Evolutionary conservation across 1,140 invertebrate genomes (phyloP).

Genomic region (Thereuonema tuberculata): DNA sequence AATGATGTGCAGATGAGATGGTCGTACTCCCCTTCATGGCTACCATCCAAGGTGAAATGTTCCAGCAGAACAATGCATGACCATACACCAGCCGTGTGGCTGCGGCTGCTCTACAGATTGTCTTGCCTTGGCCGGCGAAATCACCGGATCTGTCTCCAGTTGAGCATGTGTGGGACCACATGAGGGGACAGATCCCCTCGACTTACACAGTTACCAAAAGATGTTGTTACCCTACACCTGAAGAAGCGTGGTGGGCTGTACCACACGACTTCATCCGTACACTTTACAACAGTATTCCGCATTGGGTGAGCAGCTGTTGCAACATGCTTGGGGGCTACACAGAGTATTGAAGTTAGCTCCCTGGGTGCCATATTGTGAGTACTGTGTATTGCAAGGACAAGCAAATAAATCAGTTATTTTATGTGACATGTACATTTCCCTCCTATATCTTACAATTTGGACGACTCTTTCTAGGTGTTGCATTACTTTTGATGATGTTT

Average conservation of each 20-base stretch:
- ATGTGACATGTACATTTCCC: background rate
- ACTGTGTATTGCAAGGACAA: background rate
- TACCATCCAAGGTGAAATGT: background rate
- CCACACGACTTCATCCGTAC: background rate
- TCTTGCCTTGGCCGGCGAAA: background rate
- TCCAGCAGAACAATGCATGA: no score
- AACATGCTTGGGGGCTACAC: background rate
- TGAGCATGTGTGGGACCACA: background rate
- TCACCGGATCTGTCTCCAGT: background rate
- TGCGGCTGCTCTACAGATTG: no score
- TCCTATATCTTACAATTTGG: background rate
- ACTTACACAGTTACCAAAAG: no score
- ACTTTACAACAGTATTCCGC: background rate
- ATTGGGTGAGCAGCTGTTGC: background rate
- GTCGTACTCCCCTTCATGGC: background rate
- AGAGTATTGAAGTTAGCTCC: background rate
- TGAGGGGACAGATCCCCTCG: no score
- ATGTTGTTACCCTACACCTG: no score
- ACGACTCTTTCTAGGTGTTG: background rate
- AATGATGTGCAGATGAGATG: background rate
- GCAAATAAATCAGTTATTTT: background rate
- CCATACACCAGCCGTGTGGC: background rate
- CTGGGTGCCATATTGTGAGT: background rate
- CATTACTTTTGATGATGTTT: background rate
- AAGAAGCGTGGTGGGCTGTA: background rate